A percentile compares a stretch with the other conserved stretches of the same genome.
These are phyloP conservation scores for Chloropsis cyanopogon DNA, from an alignment of 2,113 vertebrate genomes.

Conservation along the genomic window DNA sequence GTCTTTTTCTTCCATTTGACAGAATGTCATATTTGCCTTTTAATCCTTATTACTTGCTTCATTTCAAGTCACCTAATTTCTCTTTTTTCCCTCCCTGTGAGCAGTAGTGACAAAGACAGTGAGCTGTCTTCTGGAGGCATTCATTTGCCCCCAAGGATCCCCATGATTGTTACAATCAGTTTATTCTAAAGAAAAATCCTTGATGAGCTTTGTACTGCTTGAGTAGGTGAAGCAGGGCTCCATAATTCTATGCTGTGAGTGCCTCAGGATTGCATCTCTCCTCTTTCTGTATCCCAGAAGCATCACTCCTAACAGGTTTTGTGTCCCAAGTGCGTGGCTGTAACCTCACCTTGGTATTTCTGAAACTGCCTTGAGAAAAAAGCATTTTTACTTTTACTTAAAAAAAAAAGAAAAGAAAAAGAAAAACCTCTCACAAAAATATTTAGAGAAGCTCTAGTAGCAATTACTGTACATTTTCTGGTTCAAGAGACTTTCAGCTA, in stretches of 20 bases:
- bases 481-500: not conserved
- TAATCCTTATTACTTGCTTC: not conserved
- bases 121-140: not conserved
- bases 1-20: not conserved
- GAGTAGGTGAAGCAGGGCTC: not conserved
- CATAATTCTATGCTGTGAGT: not conserved
- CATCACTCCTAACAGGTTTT: not conserved
- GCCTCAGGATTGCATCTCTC: not conserved
- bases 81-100: not conserved
- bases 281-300: not conserved
- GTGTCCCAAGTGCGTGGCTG: fast-evolving
- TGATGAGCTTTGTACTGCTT: not conserved
- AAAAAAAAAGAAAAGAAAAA: not conserved
- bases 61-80: not conserved
- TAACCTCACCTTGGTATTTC: not conserved
- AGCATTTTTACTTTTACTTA: not conserved
- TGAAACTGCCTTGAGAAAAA: not conserved
- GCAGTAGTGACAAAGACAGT: not conserved
- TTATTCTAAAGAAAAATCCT: not conserved
- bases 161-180: not conserved
- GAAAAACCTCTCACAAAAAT: not conserved
- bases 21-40: not conserved
- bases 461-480: not conserved
- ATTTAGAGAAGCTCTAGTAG: not conserved
- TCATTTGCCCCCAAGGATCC: not conserved